Conservation (phyloP, 2,113 vertebrate species). For the Calyptommatus sinebrachiatus region DNA sequence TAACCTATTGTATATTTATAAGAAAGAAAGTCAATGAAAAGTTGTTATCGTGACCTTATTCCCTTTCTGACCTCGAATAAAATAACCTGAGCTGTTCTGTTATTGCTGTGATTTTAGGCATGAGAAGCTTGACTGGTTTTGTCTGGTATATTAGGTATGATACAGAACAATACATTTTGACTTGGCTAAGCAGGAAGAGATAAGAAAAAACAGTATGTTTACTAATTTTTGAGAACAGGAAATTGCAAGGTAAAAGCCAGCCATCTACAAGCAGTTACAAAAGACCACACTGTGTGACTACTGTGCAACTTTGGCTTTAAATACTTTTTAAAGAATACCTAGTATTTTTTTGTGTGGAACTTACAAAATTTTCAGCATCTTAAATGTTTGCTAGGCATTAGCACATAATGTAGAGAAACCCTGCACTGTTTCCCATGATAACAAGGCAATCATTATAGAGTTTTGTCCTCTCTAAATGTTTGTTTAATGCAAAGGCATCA, state of each 20-base stretch:
- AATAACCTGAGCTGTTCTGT: conserved; percentile 1
- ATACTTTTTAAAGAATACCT: conserved; percentile 10
- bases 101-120: not conserved
- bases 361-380: not conserved
- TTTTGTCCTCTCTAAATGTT: not conserved
- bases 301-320: not conserved
- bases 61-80: not conserved
- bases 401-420: not conserved
- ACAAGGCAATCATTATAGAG: not conserved
- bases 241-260: accelerated
- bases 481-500: too few relatives aligned
- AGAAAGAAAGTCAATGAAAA: not conserved
- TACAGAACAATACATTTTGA: not conserved
- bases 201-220: conserved; percentile 3
- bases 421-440: not conserved
- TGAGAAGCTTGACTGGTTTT: not conserved
- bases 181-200: not conserved
- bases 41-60: conserved; percentile 16
- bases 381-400: not conserved
- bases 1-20: not conserved
- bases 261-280: not conserved
- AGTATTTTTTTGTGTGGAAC: not conserved
- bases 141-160: not conserved
- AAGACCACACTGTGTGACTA: not conserved
- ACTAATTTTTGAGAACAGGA: not conserved